Base-by-base conservation (phyloP, 2,888 invertebrate genomes). In the Ferdinandea cuprea region DNA sequence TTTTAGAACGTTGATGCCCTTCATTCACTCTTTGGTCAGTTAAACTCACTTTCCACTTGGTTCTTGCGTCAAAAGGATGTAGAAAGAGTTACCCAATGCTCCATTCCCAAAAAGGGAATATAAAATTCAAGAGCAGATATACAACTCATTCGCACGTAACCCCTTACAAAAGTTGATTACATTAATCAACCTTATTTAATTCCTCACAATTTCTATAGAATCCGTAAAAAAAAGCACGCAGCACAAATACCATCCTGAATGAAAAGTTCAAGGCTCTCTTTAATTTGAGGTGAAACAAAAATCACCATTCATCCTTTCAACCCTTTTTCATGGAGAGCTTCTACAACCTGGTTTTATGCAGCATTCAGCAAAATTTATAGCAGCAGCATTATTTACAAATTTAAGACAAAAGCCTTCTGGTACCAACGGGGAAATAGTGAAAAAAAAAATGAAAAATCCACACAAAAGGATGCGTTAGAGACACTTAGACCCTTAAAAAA, bases 401-500 rank as follows among this genome's bases (percentile, higher is more conserved):
- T 32, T 42, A 50, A 50, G 15, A 50, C 21, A 59, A 59, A 72
- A 52, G 11, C 30, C 32, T 21, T 32, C 40, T 40, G 46, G 59
- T 25, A 5, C 50, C 48, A 42, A 17, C 19, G 8, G 13, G 28
- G 42, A 48, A 40, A 25, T 8, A 28, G 35, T 21, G 3, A 65
- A 37, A 37, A 48, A 48, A 40, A 8, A 25, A 37, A 21, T 8
- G 7, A 19, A 32, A 37, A 40, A 71, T 25, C n/a, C n/a, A 13
- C 25, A 6, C 40, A 59, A 71, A 48, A 28, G 42, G 52, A n/a
- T 7, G 21, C 54, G 72, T 63, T 72, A 44, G 17, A 25, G 35
- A 63, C 25, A 72, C 61, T 72, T 72, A 72, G 37, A 13, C 35
- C 61, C 71, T 61, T 72, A 58, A 58, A 40, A n/a, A 19, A n/a